Evolutionary conservation across 1,140 invertebrate genomes (phyloP).

Genomic region (Leptopilina clavipes): DNA sequence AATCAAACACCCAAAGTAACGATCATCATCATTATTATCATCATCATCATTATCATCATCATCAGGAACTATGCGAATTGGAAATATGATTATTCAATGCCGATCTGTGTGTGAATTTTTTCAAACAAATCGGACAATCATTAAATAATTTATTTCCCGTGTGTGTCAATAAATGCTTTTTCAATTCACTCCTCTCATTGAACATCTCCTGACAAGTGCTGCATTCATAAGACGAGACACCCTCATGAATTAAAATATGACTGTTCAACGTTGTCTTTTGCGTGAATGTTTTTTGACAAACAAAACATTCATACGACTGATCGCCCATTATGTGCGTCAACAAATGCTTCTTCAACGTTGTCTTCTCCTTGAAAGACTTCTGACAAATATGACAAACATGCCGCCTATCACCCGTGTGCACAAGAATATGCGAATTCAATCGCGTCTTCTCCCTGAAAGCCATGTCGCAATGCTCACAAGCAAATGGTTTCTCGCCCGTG

Average conservation of each 20-base stretch:
- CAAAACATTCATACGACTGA: constrained; percentile 75
- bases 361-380: constrained; percentile 77
- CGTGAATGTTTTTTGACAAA: constrained; percentile 76
- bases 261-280: constrained; percentile 78
- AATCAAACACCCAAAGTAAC: neutral
- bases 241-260: constrained; percentile 83
- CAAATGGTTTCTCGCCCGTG: constrained; percentile 82
- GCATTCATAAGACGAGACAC: constrained; percentile 83
- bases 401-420: constrained; percentile 74
- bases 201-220: constrained; percentile 70
- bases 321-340: constrained; percentile 76
- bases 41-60: no score
- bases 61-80: constrained; percentile 66
- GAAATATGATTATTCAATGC: constrained; percentile 67
- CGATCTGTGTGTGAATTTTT: constrained; percentile 68
- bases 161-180: constrained; percentile 77
- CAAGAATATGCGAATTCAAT: constrained; percentile 70
- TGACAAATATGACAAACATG: constrained; percentile 74
- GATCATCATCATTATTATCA: no score
- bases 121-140: constrained; percentile 77
- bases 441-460: constrained; percentile 75
- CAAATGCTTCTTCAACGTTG: constrained; percentile 74
- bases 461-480: constrained; percentile 80
- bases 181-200: constrained; percentile 58
- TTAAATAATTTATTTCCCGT: constrained; percentile 77